A percentile compares a stretch with the other conserved stretches of the same genome.
phyloP scores from a whole-genome alignment of 2,113 vertebrate species.

The Mustela lutreola region DNA sequence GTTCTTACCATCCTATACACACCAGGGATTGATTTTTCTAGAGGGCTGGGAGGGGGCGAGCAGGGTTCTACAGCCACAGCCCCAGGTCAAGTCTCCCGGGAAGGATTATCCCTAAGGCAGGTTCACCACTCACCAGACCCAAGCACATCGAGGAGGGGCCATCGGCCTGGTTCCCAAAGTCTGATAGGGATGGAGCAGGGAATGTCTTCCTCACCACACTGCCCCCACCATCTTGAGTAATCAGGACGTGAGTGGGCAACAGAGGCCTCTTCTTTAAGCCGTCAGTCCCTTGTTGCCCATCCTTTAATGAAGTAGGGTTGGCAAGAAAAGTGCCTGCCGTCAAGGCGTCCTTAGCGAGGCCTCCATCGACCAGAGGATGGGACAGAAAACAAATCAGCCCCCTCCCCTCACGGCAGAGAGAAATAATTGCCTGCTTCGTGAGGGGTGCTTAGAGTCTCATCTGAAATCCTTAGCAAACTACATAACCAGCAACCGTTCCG shows the following conservation, averaged over 20 bases:
- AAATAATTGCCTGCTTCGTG: neutral
- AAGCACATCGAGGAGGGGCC: neutral
- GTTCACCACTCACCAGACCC: neutral
- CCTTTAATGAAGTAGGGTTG: neutral
- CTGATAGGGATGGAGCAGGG: fast-evolving
- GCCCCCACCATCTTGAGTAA: neutral
- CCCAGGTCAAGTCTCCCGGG: neutral
- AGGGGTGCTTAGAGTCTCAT: neutral
- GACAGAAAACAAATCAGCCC: neutral
- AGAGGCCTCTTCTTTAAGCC: neutral
- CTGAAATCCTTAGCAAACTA: neutral
- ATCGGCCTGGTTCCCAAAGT: neutral
- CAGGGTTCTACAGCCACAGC: neutral
- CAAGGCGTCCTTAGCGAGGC: neutral
- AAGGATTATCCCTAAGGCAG: neutral
- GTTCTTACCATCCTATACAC: neutral
- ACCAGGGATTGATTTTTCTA: neutral
- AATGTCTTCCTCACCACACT: fast-evolving
- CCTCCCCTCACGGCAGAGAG: neutral
- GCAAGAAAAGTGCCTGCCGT: neutral
- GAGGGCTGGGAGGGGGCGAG: neutral
- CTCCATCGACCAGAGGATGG: neutral
- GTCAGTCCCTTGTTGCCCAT: neutral
- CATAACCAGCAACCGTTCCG: neutral
- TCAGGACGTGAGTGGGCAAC: neutral